Evolutionary conservation across 2,797 vertebrate species (phyloP), one percentile per base, ranked within the genome.

Genomic region (Platalea minor): DNA sequence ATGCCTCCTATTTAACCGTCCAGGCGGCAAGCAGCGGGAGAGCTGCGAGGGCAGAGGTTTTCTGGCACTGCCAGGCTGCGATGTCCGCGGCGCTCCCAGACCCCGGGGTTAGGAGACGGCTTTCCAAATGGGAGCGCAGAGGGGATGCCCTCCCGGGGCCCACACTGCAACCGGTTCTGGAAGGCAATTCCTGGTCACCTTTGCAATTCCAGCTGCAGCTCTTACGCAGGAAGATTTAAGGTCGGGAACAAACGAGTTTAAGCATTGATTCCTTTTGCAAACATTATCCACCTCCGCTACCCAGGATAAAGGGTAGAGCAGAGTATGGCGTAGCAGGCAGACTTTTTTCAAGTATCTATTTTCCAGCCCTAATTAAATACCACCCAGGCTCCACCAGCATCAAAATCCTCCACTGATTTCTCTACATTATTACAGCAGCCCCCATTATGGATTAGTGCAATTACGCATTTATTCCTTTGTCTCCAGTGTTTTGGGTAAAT

Each of bases 231-330:
- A 8, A 17, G 11, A 29, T n/a, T 41, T 24, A 9, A 56, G n/a
- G 76, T 4, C 4, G 7, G 56, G 63, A 73, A 50, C 1, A 8
- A 77, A 65, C 20, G 5, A 26, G 14, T 45, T 33, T 3, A 17
- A 65, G 54, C 21, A 20, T 8, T 0, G 28, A 19, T 19, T 41
- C 50, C 53, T 29, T 48, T 1, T 37, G 39, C 43, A 28, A 56
- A 57, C 5, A 21, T 0, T 0, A 13, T 3, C 43, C 18, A 20
- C 15, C 51, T 11, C 4, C 0, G 0, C 57, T 59, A 8, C 11
- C 23, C 1, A 2, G 74, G 61, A 53, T 11, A 29, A 46, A 72
- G 65, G 65, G 37, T 33, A 89, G 73, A 39, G n/a, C 43, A 51
- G 43, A 43, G 48, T 4, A 39, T 7, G 33, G 75, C 0, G 1